Conservation (phyloP, 1,140 invertebrate species). For the Aleiodes sp. region DNA sequence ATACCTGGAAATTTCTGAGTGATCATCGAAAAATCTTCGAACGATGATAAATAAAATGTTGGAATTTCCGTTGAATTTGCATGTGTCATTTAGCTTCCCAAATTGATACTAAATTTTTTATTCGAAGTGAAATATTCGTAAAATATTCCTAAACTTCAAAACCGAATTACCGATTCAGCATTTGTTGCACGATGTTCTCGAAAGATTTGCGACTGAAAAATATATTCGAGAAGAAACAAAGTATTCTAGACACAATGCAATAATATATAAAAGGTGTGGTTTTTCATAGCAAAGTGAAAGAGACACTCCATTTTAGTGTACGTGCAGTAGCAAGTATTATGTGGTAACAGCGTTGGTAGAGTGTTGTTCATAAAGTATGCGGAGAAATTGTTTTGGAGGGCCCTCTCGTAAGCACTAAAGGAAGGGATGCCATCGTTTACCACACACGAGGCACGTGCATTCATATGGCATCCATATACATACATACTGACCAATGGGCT, state of each 20-base stretch:
- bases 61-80: too few species aligned
- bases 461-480: slow-evolving; percentile 15
- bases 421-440: slow-evolving; percentile 44
- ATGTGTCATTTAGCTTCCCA: too few species aligned
- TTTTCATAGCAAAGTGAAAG: slow-evolving; percentile 22
- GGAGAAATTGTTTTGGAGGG: slow-evolving; percentile 52
- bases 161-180: too few species aligned
- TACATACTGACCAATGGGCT: background rate
- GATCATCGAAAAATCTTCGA: too few species aligned
- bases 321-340: slow-evolving; percentile 26
- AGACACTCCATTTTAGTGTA: background rate
- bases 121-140: too few species aligned
- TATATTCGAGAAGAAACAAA: slow-evolving; percentile 12
- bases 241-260: slow-evolving; percentile 18
- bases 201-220: slow-evolving; percentile 18
- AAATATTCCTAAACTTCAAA: too few species aligned
- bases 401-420: slow-evolving; percentile 26
- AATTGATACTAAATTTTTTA: too few species aligned
- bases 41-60: too few species aligned
- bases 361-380: slow-evolving; percentile 53
- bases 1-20: too few species aligned
- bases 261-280: slow-evolving; percentile 40
- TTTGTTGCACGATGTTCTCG: too few species aligned
- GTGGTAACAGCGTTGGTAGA: slow-evolving; percentile 26
- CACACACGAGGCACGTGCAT: slow-evolving; percentile 37